Percentiles rank a stretch among this genome's conserved stretches.
Evolutionary conservation across 92 coral and sea anemone genomes (phyloP).

Genomic region (Zoanthus solanderi): DNA sequence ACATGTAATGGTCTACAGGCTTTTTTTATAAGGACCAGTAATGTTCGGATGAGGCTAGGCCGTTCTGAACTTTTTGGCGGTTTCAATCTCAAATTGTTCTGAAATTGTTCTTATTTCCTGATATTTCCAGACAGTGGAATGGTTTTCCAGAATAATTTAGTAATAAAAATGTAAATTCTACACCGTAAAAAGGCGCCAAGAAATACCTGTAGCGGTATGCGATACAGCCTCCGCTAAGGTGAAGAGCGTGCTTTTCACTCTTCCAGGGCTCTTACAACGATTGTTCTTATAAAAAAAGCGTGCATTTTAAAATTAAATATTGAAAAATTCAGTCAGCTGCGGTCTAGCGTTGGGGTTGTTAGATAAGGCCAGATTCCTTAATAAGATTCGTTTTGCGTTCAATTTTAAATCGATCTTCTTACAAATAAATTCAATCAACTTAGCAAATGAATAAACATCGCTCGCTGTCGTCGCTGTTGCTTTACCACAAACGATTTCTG

Average conservation of each 20-base stretch:
- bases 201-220: background rate
- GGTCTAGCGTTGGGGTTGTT: background rate
- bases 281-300: slow-evolving; percentile 1
- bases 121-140: background rate
- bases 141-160: background rate
- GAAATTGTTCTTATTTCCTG: background rate
- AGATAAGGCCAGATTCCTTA: background rate
- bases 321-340: background rate
- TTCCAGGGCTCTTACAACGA: slow-evolving; percentile 3
- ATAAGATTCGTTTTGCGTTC: background rate
- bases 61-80: background rate
- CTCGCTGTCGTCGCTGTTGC: slow-evolving; percentile 19
- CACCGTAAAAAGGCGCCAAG: background rate
- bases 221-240: background rate
- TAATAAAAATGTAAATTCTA: too few relatives aligned
- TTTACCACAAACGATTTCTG: slow-evolving; percentile 36
- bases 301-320: background rate
- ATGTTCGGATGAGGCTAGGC: too few relatives aligned
- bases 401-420: background rate
- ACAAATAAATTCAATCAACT: slow-evolving; percentile 19
- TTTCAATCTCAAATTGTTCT: too few relatives aligned
- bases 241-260: slow-evolving; percentile 1
- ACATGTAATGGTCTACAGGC: too few relatives aligned
- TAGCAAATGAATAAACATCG: slow-evolving; percentile 41
- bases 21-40: too few relatives aligned